phyloP scores from a whole-genome alignment of 2,888 invertebrate species.

The Barypeithes pellucidus region DNA sequence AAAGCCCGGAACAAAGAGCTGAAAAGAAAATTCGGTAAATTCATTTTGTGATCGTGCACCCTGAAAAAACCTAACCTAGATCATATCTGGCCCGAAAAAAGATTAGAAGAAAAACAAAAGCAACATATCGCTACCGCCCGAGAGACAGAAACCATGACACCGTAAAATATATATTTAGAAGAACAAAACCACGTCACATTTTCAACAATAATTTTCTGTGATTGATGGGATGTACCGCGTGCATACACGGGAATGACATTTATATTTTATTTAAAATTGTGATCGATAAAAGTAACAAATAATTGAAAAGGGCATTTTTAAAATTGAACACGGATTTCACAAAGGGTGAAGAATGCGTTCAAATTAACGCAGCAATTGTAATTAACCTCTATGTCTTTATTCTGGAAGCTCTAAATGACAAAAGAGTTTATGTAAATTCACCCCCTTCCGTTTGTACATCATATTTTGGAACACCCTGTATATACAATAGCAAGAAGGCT shows the following conservation, averaged over 20 bases:
- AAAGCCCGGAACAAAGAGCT: constrained; percentile 39
- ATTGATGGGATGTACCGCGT: constrained; percentile 42
- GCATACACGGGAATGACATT: constrained; percentile 32
- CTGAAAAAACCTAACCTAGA: constrained; percentile 44
- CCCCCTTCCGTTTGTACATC: too few species aligned
- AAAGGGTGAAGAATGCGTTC: too few species aligned
- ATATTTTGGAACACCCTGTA: too few species aligned
- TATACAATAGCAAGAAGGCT: too few species aligned
- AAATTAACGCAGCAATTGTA: too few species aligned
- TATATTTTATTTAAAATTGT: constrained; percentile 36
- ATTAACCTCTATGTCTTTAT: too few species aligned
- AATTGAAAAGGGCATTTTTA: constrained; percentile 11
- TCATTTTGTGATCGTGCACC: constrained; percentile 40
- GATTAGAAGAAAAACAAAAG: constrained; percentile 50
- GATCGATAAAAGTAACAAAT: not conserved
- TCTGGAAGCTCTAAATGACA: too few species aligned
- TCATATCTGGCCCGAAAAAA: constrained; percentile 46
- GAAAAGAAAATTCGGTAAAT: constrained; percentile 47
- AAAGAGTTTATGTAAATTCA: too few species aligned
- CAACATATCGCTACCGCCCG: constrained; percentile 46
- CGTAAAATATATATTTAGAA: constrained; percentile 48
- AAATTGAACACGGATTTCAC: not conserved
- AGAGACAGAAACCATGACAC: constrained; percentile 50
- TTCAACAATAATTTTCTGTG: constrained; percentile 47
- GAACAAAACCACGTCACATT: constrained; percentile 43